Base-by-base conservation (phyloP, 2,113 vertebrate species). In the Columbina picui region DNA sequence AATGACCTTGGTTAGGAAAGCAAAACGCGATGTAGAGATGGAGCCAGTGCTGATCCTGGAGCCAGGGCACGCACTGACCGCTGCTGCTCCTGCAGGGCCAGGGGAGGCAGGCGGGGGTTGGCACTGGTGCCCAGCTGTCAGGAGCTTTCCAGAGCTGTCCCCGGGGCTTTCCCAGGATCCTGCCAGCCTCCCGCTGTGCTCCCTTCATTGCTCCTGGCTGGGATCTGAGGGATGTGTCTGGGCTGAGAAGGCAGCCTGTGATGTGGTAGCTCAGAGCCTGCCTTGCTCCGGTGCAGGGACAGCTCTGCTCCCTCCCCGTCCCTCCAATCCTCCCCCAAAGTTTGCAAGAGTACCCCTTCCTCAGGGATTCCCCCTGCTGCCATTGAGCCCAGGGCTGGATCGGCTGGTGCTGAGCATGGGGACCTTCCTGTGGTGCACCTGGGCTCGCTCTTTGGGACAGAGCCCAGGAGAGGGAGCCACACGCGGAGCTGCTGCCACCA, bases 1-100 rank as follows among this genome's bases (percentile, higher is more conserved):
- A 89, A 89, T 68, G 97, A 98, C 98, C 97, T 98, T 98, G 94
- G 82, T 80, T 21, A 63, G 79, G 69, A 71, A 84, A 95, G 95
- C 67, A 85, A 29, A 91, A n/a, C 0, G 23, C 5, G 2, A 39
- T 43, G 89, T 36, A 11, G 14, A 59, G 89, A 61, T 74, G 81
- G 87, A 32, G 12, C 69, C 0, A 5, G 79, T 36, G 70, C 78
- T 6, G 38, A 34, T 87, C 89, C 25, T 0, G 4, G 49, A 50
- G 49, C 23, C 0, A 1, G 43, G 90, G 29, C 27, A 27, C 0
- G 1, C 1, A 12, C 43, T 1, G 3, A 12, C 7, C 50, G 68
- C 38, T 22, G 39, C 63, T 14, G 68, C 55, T 56, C 70, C 32
- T 9, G 21, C 5, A 4, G 39, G 26, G 38, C 36, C 7, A 15